Percentiles rank a stretch among this genome's conserved stretches.
These are phyloP conservation scores for Sinosuthora webbiana DNA, from an alignment of 2,113 vertebrate species.

Conservation along the genomic window DNA sequence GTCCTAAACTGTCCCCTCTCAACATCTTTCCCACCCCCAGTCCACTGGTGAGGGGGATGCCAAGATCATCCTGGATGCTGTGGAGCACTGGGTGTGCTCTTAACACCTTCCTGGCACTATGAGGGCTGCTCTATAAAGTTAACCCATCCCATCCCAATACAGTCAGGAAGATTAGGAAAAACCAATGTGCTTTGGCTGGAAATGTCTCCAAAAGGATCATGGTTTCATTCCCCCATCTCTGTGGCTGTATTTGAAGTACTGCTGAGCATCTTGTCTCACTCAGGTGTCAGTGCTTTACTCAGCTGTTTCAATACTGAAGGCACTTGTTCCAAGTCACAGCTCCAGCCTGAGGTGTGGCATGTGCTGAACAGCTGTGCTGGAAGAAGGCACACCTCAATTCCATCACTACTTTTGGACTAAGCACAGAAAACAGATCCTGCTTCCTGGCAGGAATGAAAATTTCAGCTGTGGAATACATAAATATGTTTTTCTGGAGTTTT, in stretches of 20 bases:
- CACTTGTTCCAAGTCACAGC: not conserved
- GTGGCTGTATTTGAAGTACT: not conserved
- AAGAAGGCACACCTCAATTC: too few relatives aligned
- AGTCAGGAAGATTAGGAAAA: not conserved
- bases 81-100: not conserved
- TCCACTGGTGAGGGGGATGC: not conserved
- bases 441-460: not conserved
- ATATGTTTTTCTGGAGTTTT: not conserved
- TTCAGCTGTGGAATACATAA: accelerated
- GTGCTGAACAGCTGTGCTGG: not conserved
- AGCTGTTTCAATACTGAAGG: not conserved
- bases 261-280: not conserved
- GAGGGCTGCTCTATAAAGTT: not conserved
- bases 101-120: not conserved
- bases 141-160: too few relatives aligned
- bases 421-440: not conserved
- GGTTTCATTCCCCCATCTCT: not conserved
- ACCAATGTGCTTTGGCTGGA: not conserved
- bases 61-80: not conserved
- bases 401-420: too few relatives aligned
- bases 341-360: accelerated
- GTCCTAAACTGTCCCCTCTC: not conserved
- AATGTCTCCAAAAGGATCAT: not conserved
- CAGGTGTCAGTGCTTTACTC: not conserved
- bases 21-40: not conserved